Evolutionary conservation across 2,797 vertebrate genomes (phyloP), one percentile per base, ranked within the genome.

Genomic region (Acanthopagrus latus): DNA sequence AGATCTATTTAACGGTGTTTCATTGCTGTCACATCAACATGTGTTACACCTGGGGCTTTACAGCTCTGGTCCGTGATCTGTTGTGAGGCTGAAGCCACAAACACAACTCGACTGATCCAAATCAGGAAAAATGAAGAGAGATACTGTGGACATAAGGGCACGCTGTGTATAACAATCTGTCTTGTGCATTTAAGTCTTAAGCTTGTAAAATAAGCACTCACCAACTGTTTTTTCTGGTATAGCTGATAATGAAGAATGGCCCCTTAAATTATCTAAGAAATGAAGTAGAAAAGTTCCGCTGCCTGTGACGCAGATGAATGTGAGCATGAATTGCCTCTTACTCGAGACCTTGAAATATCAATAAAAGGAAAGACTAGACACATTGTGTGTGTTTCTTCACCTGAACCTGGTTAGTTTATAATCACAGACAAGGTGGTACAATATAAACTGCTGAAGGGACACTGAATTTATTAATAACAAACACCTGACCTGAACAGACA

Each of bases 1-100:
- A 76, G 8, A 60, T 75, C 68, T 52, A 73, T 72, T 78, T 29
- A 64, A n/a, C 29, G 9, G 2, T 10, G 76, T 55, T 76, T 23
- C 18, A 60, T 7, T 60, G 47, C 41, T 65, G 59, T 71, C 71
- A 85, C 68, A 76, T 74, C 77, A 64, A 50, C 52, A 78, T 33
- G 17, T 47, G 0, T 17, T 76, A 66, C 23, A 52, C 80, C 71
- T 64, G 27, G 6, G 64, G 74, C 47, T 47, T 69, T 59, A 33
- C 38, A 52, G 51, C 43, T 66, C 12, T 16, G 20, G 11, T 12
- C 12, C 1, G 8, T 48, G 44, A 67, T 64, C 27, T 63, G 59
- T 8, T 60, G 29, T 60, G 29, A 2, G 5, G 14, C 27, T 74
- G 2, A 69, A 72, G 65, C 47, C 7, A 51, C 2, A 16, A 16